Conservation (phyloP, 2,113 vertebrate species). For the Salvelinus sp. region DNA sequence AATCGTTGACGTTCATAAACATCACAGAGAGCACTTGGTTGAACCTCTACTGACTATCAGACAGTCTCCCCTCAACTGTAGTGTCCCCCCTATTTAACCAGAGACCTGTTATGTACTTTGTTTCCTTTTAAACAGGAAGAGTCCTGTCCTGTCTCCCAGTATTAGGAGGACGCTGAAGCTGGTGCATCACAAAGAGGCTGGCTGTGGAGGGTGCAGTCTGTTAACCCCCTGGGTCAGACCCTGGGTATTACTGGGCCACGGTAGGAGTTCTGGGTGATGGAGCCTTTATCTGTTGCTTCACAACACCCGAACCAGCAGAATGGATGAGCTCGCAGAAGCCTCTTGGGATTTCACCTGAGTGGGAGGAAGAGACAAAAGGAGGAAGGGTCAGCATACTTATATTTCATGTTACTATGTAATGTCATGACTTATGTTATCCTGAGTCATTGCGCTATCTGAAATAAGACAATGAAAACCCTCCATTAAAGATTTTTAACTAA, state of each 20-base stretch:
- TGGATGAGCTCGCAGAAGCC: conserved; percentile 44
- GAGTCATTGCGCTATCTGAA: too few relatives aligned
- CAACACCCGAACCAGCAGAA: conserved; percentile 57
- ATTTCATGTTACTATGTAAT: too few relatives aligned
- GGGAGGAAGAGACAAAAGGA: not conserved
- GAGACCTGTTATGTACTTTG: not conserved
- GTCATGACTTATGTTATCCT: too few relatives aligned
- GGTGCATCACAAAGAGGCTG: conserved; percentile 18
- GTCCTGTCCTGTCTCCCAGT: not conserved
- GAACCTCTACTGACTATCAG: not conserved
- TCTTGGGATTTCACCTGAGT: conserved; percentile 76
- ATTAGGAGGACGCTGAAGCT: conserved; percentile 2
- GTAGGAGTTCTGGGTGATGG: conserved; percentile 39
- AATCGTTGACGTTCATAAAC: not conserved
- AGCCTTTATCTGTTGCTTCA: conserved; percentile 62
- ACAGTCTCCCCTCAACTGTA: conserved; percentile 2
- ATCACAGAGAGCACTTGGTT: not conserved
- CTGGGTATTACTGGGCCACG: conserved; percentile 12
- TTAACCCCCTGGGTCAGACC: conserved; percentile 21
- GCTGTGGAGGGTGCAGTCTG: conserved; percentile 34
- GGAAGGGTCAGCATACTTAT: too few relatives aligned
- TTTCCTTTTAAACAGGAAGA: not conserved
- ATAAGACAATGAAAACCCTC: too few relatives aligned
- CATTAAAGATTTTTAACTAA: too few relatives aligned
- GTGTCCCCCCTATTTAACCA: not conserved